Evolutionary conservation across 2,113 vertebrate genomes (phyloP).

Genomic region (Anthoscopus minutus): DNA sequence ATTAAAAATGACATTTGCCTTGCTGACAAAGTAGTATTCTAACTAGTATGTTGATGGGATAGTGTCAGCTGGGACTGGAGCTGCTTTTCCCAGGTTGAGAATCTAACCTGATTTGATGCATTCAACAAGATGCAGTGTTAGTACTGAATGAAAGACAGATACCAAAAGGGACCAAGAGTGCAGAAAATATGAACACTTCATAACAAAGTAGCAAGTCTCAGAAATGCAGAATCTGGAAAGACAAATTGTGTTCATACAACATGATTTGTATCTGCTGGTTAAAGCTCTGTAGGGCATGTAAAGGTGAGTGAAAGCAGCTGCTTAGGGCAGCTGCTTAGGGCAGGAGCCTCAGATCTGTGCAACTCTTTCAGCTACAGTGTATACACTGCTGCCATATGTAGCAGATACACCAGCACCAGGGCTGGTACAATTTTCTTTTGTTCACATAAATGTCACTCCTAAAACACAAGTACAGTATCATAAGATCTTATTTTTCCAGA

Average conservation of each 20-base stretch:
- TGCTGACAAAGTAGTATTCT: conserved; percentile 19
- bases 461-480: neutral
- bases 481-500: neutral
- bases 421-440: neutral
- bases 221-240: neutral
- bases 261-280: neutral
- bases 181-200: neutral
- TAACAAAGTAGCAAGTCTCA: neutral
- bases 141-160: neutral
- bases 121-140: neutral
- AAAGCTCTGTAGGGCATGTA: neutral
- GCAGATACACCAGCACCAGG: neutral
- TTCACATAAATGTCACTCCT: neutral
- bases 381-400: neutral
- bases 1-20: neutral
- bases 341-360: neutral
- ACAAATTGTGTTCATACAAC: rapidly evolving
- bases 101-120: neutral
- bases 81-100: conserved; percentile 5
- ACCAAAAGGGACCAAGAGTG: neutral
- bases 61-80: neutral
- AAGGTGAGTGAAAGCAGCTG: neutral
- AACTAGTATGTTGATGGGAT: neutral
- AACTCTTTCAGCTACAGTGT: neutral
- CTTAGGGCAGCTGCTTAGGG: neutral